Evolutionary conservation across 1,140 invertebrate genomes (phyloP).

Genomic region (Anagrus nilaparvatae): DNA sequence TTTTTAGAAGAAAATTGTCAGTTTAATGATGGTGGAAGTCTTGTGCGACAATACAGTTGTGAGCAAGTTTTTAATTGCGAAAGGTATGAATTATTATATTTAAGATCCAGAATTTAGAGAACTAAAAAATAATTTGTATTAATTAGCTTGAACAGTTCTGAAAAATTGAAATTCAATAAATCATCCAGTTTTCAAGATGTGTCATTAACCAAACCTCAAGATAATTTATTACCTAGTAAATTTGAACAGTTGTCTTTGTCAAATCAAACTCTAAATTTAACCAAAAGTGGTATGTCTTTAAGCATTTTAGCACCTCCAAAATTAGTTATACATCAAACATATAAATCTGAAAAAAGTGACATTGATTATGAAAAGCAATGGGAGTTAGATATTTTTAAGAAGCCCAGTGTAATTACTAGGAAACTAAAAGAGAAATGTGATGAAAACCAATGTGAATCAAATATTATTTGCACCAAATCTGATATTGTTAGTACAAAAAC

Average conservation of each 20-base stretch:
- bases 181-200: background rate
- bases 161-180: background rate
- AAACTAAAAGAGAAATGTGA: too few species aligned
- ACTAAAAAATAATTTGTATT: slow-evolving; percentile 4
- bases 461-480: background rate
- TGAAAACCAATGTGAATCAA: too few species aligned
- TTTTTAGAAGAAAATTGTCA: slow-evolving; percentile 14
- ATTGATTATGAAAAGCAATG: background rate
- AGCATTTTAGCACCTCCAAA: slow-evolving; percentile 6
- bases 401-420: background rate
- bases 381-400: slow-evolving; percentile 1
- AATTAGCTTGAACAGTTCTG: background rate
- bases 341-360: background rate
- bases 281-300: background rate
- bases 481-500: background rate
- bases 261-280: slow-evolving; percentile 1
- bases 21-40: slow-evolving; percentile 4
- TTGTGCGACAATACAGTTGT: slow-evolving; percentile 25
- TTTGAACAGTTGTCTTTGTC: background rate
- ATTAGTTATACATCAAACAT: background rate
- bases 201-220: background rate
- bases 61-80: slow-evolving; percentile 22
- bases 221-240: background rate
- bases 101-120: slow-evolving; percentile 1
- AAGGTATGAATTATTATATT: slow-evolving; percentile 16